Evolutionary conservation across 2,113 vertebrate species (phyloP), one percentile per base, ranked within the genome.

Genomic region (Siniperca knerii): DNA sequence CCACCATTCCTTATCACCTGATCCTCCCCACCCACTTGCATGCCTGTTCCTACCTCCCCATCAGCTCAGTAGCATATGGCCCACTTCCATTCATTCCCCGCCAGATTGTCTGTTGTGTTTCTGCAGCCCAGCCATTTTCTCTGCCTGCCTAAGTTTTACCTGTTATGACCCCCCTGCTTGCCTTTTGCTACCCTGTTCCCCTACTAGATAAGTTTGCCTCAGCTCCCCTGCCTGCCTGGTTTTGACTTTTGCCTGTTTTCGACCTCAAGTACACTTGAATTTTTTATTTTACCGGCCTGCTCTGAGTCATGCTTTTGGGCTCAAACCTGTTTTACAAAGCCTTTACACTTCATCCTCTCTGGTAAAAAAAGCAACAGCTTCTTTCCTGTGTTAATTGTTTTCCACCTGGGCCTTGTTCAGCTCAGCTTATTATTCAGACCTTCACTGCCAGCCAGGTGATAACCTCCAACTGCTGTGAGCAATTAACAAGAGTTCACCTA

Each of bases 381-480:
- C 82, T 86, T 82, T 84, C 61, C 46, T 54, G 73, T 73, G 89
- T 92, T 89, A 91, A 93, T 88, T 89, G 87, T 94, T 93, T 90
- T 90, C 86, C 82, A 73, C 82, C 84, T 81, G 77, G 82, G 83
- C 84, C 84, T 68, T 83, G 75, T 85, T 79, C 75, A 29, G 81
- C 74, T 76, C 76, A 25, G 57, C 89, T 90, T 89, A 94, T 93
- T 94, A 93, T 93, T 93, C 92, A 91, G 79, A 88, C 73, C 83
- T 79, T 87, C 87, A 71, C 86, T 83, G 73, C 82, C 65, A 74
- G 88, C 81, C 85, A 80, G 89, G 91, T 90, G 94, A 94, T 95
- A 94, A 94, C 93, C 94, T 94, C 92, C 90, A 89, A 87, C 83
- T 83, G 87, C 84, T 90, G 87, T 35, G 69, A 88, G 90, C 90